Conservation (phyloP, 2,888 invertebrate species). For the Plebejus argus region DNA sequence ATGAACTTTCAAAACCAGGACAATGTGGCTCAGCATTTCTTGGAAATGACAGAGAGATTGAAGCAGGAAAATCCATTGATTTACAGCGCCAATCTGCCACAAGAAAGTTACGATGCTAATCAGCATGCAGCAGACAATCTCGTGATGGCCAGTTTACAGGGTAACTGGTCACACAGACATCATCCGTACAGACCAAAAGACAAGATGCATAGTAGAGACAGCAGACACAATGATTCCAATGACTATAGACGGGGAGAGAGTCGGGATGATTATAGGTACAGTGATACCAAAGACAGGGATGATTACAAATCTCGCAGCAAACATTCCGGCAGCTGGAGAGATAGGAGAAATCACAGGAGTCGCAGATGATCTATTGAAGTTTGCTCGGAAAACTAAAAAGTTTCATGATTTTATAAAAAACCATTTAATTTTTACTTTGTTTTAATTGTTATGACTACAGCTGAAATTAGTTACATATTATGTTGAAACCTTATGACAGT, state of each 20-base stretch:
- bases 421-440: background rate
- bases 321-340: slow-evolving; percentile 53
- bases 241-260: slow-evolving; percentile 48
- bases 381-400: background rate
- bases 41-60: slow-evolving; percentile 64
- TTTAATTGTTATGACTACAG: background rate
- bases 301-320: slow-evolving; percentile 49
- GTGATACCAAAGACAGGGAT: slow-evolving; percentile 52
- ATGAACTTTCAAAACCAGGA: slow-evolving; percentile 53
- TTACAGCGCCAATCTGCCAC: slow-evolving; percentile 47
- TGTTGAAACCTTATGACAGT: background rate
- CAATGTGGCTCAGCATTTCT: slow-evolving; percentile 63
- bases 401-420: background rate
- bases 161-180: slow-evolving; percentile 73
- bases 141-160: slow-evolving; percentile 71
- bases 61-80: slow-evolving; percentile 52
- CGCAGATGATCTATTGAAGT: slow-evolving; percentile 44
- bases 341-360: slow-evolving; percentile 57
- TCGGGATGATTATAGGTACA: slow-evolving; percentile 46
- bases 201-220: slow-evolving; percentile 52
- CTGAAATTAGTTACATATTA: background rate
- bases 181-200: slow-evolving; percentile 66
- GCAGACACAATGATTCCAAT: slow-evolving; percentile 51
- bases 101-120: slow-evolving; percentile 51
- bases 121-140: slow-evolving; percentile 46